Evolutionary conservation across 2,888 invertebrate genomes (phyloP).

Genomic region (Mimachlamys varia): DNA sequence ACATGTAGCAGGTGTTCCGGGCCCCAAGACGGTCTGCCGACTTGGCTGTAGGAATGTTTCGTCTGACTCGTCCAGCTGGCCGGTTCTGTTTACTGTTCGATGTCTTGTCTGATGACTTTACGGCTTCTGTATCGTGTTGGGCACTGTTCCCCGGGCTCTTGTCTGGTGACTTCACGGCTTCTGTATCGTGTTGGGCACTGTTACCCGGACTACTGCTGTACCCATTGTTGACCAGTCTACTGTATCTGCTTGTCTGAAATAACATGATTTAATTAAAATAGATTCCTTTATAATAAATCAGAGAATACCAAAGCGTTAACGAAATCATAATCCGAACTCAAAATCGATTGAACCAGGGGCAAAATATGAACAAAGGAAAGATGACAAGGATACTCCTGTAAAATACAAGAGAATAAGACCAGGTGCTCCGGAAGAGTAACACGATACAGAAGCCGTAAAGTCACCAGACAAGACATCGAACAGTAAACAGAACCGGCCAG

Average conservation of each 20-base stretch:
- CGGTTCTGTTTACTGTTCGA: not conserved
- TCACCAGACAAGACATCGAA: not conserved
- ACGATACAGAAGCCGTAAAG: not conserved
- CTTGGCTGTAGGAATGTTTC: not conserved
- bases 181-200: not conserved
- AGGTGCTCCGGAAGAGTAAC: not conserved
- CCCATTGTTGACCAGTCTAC: not conserved
- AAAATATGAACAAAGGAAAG: no score
- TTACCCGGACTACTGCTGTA: not conserved
- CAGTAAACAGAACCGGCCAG: not conserved
- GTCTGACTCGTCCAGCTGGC: not conserved
- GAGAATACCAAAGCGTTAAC: no score
- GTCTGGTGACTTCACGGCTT: not conserved
- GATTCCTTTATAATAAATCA: no score
- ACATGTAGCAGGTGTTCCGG: conserved; percentile 90
- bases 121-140: not conserved
- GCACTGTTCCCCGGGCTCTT: not conserved
- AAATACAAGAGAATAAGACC: no score
- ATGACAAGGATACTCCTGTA: no score
- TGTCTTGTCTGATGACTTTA: not conserved
- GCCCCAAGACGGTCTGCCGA: conserved; percentile 40
- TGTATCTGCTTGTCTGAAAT: not conserved
- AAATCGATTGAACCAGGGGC: no score
- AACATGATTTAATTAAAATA: not conserved
- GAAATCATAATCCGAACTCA: no score